Evolutionary conservation across 2,888 invertebrate species (phyloP), one percentile per base, ranked within the genome.

Genomic region (Drosophila atroscutellata): DNA sequence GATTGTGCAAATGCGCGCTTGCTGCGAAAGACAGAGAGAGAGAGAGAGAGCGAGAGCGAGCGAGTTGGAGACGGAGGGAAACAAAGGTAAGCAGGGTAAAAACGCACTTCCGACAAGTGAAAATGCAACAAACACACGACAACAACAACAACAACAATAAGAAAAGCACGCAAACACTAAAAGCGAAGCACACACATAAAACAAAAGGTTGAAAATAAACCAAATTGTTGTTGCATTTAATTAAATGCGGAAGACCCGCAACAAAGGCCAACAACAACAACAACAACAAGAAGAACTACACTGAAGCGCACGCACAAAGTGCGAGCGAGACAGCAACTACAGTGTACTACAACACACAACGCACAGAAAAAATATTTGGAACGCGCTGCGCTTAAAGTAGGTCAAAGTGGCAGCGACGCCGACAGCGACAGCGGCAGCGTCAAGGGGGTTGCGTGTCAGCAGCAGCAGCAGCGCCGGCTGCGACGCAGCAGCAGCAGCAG

Each of bases 181-280:
- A 45, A 15, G 24, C 64, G 60, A 79, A 80, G 67, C 60, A 66
- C 56, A 63, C 66, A 51, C 56, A 54, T 58, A 71, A 84, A 77
- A 58, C 66, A 80, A 86, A 86, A 74, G 42, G 65, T 68, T 72
- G 57, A 65, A 66, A 86, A 73, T 68, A 70, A 76, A 73, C 64
- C 52, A 39, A 30, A 72, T 72, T 80, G 72, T 83, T 81, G 84
- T 83, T 90, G 90, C 87, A 88, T 88, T 89, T 89, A 89, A 88
- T 90, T 90, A 89, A 90, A 90, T 89, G 86, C 87, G 87, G 90
- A 88, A 88, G 89, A 87, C 76, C 72, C 72, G 54, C 63, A 70
- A 72, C 60, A 64, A 68, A 67, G 52, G 36, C 15, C 60, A 39
- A n/a, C 63, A 59, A 13, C 59, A 39, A n/a, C 63, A 59, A 13